Base-by-base conservation (phyloP, 2,113 vertebrate genomes). In the Clinocottus analis region DNA sequence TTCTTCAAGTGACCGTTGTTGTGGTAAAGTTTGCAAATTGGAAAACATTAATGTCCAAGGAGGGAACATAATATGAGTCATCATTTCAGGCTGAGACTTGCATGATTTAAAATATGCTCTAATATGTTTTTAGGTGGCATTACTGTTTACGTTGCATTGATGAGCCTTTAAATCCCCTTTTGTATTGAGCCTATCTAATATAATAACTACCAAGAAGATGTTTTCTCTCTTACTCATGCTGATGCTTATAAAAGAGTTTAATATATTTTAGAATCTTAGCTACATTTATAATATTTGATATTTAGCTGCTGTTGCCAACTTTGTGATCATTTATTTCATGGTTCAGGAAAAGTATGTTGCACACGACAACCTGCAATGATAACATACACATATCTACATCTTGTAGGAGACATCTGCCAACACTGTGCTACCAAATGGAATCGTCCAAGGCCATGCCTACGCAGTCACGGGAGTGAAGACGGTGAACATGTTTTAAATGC, bases 401-500 rank as follows among this genome's bases (percentile, higher is more conserved):
- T 80, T 82, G 17, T 51, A 94, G 93, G 78, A 83, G 12, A 88
- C 78, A 19, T 29, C 78, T 49, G 85, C 65, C 37, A 83, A 89
- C 13, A 90, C 68, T 0, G 53, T 70, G 1, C 45, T 92, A 31
- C 53, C 85, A 16, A 95, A 93, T 53, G 95, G 96, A 41, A 37
- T 97, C 83, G 95, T 97, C 60, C 72, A 91, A 14, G 94, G 95
- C 7, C 96, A 96, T 62, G 95, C 96, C 53, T 97, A 96, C 76
- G 91, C 96, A 3, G 83, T 98, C 67, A 97, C 96, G 2, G 95
- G 95, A 11, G 90, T 96, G 81, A 91, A 90, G 76, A 90, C 95
- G 95, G 97, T 59, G 8, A 19, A 33, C 33, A 13, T 13, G 3
- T 55, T 55, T 25, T 58, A 23, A 29, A 55, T 23, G n/a, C n/a